Conservation (phyloP, 1,140 invertebrate species). For the Hylaeus anthracinus region DNA sequence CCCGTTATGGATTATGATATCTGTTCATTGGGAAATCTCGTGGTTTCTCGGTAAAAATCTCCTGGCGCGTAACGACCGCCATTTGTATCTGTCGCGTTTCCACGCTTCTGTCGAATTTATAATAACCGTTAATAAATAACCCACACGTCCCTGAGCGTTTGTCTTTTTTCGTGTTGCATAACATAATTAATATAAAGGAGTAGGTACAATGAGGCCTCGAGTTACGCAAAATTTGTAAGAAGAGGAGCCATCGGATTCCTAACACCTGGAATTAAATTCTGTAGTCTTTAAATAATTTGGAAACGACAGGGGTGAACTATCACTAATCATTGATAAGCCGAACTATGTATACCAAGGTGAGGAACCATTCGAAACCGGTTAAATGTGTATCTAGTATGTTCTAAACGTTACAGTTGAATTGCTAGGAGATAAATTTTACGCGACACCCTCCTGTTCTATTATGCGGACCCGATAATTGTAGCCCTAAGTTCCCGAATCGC, state of each 20-base stretch:
- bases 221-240: too few species aligned
- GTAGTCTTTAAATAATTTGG: too few species aligned
- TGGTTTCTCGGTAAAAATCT: neutral
- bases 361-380: conserved; percentile 30
- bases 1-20: conserved; percentile 15
- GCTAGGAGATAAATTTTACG: conserved; percentile 28
- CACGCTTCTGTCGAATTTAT: neutral
- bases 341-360: conserved; percentile 15
- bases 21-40: neutral
- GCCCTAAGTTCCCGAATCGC: neutral
- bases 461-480: conserved; percentile 18
- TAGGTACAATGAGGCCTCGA: too few species aligned
- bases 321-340: conserved; percentile 16
- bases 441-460: conserved; percentile 6
- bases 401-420: conserved; percentile 20
- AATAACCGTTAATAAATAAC: conserved; percentile 5
- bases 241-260: too few species aligned
- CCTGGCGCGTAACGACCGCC: neutral
- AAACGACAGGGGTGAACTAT: too few species aligned
- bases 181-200: conserved; percentile 11
- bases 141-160: neutral
- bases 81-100: conserved; percentile 27
- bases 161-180: conserved; percentile 9
- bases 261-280: too few species aligned
- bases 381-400: neutral